Conservation (phyloP, 2,888 invertebrate species). For the Agriopis aurantiaria region DNA sequence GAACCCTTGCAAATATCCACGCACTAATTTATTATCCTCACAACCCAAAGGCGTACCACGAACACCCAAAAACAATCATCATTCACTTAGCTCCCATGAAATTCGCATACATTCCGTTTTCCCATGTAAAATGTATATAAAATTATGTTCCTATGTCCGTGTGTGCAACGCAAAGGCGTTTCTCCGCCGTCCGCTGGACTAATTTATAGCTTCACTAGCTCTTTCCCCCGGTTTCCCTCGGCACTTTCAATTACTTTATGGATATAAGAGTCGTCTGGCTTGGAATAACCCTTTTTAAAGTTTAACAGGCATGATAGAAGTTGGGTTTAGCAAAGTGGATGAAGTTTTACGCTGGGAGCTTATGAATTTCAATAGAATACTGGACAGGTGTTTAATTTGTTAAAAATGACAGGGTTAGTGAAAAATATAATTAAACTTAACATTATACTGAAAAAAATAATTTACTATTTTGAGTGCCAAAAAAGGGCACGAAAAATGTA, state of each 20-base stretch:
- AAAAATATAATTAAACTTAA: too few species aligned
- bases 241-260: conserved; percentile 59
- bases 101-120: conserved; percentile 32
- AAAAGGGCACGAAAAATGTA: too few species aligned
- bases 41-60: conserved; percentile 24
- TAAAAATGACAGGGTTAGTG: too few species aligned
- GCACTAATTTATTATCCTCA: conserved; percentile 27
- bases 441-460: too few species aligned
- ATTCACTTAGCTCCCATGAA: conserved; percentile 46
- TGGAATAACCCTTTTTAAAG: conserved; percentile 36
- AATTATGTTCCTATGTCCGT: conserved; percentile 47
- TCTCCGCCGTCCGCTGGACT: conserved; percentile 41
- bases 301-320: conserved; percentile 29
- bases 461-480: too few species aligned
- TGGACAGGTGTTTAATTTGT: too few species aligned
- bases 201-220: conserved; percentile 56
- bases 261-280: conserved; percentile 40
- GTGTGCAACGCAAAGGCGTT: conserved; percentile 54
- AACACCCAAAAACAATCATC: conserved; percentile 41
- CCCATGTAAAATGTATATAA: conserved; percentile 45
- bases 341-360: background rate
- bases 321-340: conserved; percentile 4
- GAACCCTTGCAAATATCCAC: conserved; percentile 1
- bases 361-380: conserved; percentile 7
- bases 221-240: conserved; percentile 52